Evolutionary conservation across 2,113 vertebrate genomes (phyloP).

Genomic region (Edolisoma coerulescens): DNA sequence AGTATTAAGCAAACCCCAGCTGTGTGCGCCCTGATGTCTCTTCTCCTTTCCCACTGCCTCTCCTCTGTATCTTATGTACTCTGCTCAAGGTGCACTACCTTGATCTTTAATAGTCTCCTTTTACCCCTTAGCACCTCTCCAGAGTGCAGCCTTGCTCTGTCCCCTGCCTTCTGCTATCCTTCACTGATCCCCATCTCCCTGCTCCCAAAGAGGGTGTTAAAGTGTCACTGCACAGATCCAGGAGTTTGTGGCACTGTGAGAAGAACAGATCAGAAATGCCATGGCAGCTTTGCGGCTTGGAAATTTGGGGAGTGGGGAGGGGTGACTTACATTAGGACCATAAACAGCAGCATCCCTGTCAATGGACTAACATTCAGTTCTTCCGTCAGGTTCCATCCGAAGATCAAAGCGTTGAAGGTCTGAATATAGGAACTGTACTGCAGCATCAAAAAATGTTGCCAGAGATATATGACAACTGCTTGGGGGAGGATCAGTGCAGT

Average conservation of each 20-base stretch:
- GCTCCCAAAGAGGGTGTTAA: not conserved
- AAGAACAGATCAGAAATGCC: not conserved
- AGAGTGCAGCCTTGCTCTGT: not conserved
- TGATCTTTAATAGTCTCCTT: not conserved
- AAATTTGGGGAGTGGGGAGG: accelerated
- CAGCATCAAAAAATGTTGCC: not conserved
- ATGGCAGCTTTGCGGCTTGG: not conserved
- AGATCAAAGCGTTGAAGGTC: not conserved
- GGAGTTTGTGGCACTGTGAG: not conserved
- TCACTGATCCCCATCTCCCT: not conserved
- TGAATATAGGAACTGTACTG: not conserved
- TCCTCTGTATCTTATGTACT: not conserved
- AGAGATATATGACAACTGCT: not conserved
- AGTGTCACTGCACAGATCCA: accelerated
- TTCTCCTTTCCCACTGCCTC: not conserved
- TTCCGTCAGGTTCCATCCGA: not conserved
- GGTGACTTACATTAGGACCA: not conserved
- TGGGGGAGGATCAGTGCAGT: not conserved
- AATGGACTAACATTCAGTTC: not conserved
- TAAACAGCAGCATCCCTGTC: not conserved
- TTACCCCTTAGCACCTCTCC: not conserved
- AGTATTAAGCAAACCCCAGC: not conserved
- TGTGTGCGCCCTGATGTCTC: not conserved
- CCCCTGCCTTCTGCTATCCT: not conserved
- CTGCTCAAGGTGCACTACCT: not conserved